These are phyloP conservation scores for Atrina japonica DNA, from an alignment of 2,888 invertebrate species.

Conservation along the genomic window DNA sequence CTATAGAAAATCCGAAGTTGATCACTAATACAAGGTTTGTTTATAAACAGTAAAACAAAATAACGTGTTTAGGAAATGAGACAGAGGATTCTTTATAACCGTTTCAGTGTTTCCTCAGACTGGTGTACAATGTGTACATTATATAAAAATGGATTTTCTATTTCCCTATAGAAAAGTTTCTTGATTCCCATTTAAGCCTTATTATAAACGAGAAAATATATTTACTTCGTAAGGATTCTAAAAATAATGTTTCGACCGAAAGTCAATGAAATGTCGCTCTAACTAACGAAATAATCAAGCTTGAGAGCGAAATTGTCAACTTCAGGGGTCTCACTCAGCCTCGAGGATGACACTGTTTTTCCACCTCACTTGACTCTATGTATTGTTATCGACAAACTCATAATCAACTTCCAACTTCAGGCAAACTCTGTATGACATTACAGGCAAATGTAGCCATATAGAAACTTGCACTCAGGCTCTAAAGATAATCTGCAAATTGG, in stretches of 20 bases:
- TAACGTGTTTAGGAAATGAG: too few species aligned
- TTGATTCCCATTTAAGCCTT: not conserved
- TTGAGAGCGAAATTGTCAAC: constrained; percentile 18
- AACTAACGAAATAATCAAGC: constrained; percentile 30
- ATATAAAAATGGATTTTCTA: constrained; percentile 6
- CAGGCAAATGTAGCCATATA: too few species aligned
- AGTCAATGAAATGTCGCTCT: constrained; percentile 8
- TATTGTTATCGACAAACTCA: constrained; percentile 24
- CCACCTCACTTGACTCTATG: constrained; percentile 32
- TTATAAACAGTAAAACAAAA: too few species aligned
- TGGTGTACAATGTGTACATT: too few species aligned
- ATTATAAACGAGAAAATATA: constrained; percentile 7
- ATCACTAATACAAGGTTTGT: too few species aligned
- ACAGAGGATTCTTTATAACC: too few species aligned
- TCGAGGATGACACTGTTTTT: constrained; percentile 16
- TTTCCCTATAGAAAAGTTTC: not conserved
- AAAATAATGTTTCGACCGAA: constrained; percentile 32
- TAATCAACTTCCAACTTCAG: too few species aligned
- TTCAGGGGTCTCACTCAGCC: constrained; percentile 33
- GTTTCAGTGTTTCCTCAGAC: too few species aligned
- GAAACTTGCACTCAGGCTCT: too few species aligned
- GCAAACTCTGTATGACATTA: too few species aligned
- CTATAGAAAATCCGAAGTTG: too few species aligned
- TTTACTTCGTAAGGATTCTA: constrained; percentile 22
- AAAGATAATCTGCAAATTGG: too few species aligned